Evolutionary conservation across 1,140 invertebrate genomes (phyloP).

Genomic region (Rhyzopertha dominica): DNA sequence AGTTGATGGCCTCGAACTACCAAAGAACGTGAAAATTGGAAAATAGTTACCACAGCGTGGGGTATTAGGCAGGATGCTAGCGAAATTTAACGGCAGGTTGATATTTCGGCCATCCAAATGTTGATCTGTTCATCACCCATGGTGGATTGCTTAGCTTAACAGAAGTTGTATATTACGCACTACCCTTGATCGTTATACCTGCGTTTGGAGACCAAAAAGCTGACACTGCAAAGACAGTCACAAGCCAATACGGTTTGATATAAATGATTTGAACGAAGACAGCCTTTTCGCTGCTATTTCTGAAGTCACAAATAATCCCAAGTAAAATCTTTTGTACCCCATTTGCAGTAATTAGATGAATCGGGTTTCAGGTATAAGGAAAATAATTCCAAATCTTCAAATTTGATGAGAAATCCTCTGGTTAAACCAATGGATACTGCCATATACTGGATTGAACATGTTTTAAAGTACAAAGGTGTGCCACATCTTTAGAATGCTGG

Average conservation of each 20-base stretch:
- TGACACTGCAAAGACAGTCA: constrained; percentile 32
- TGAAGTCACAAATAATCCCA: constrained; percentile 33
- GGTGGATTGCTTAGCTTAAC: constrained; percentile 19
- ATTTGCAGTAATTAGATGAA: too few relatives aligned
- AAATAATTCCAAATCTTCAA: too few relatives aligned
- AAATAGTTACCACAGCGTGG: constrained; percentile 59
- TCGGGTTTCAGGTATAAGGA: too few relatives aligned
- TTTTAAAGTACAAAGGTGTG: constrained; percentile 58
- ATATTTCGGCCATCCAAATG: constrained; percentile 58
- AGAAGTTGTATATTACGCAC: constrained; percentile 47
- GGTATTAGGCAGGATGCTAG: constrained; percentile 48
- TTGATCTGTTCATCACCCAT: constrained; percentile 48
- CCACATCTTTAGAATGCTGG: constrained; percentile 55
- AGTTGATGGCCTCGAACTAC: constrained; percentile 45
- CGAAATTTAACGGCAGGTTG: constrained; percentile 56
- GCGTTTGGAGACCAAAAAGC: constrained; percentile 33
- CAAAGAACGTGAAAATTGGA: constrained; percentile 47
- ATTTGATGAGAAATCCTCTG: too few relatives aligned
- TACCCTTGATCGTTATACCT: constrained; percentile 48
- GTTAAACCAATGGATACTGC: constrained; percentile 53
- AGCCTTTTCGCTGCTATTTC: constrained; percentile 27
- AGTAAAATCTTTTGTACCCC: too few relatives aligned
- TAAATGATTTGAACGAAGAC: constrained; percentile 33
- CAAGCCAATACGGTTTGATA: constrained; percentile 34
- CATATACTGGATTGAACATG: constrained; percentile 62